Percentiles rank a stretch among this genome's conserved stretches.
Evolutionary conservation across 2,797 vertebrate genomes (phyloP).

Genomic region (Sitta carolinensis): DNA sequence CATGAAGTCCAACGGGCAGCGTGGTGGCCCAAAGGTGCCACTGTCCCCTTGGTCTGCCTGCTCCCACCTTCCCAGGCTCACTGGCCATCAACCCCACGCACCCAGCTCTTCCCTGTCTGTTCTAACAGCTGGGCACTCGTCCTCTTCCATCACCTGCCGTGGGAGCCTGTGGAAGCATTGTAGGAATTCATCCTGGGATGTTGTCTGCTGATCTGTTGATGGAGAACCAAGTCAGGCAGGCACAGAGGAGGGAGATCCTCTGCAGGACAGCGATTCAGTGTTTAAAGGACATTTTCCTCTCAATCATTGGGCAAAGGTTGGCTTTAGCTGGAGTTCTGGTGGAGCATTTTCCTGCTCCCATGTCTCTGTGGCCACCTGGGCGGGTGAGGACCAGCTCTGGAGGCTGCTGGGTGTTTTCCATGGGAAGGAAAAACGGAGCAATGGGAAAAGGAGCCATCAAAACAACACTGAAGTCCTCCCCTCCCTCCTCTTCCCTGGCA

Average conservation of each 20-base stretch:
- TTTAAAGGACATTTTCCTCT: neutral
- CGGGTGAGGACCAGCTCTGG: neutral
- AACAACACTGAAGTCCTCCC: neutral
- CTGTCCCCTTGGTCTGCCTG: neutral
- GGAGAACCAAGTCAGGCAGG: neutral
- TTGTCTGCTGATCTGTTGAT: neutral
- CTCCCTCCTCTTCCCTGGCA: neutral
- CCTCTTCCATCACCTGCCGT: neutral
- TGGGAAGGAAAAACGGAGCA: accelerated
- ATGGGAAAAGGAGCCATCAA: neutral
- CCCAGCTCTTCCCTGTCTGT: neutral
- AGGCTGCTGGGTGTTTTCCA: neutral
- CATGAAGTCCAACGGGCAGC: accelerated
- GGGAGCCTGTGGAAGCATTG: neutral
- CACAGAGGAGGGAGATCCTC: neutral
- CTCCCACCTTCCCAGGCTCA: neutral
- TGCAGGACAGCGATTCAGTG: no score
- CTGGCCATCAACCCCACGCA: neutral
- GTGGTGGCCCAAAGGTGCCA: accelerated
- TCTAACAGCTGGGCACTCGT: neutral
- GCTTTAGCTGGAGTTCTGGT: neutral
- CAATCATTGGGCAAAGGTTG: neutral
- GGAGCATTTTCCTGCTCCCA: neutral
- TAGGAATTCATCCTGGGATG: neutral
- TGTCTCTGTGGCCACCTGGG: neutral